Evolutionary conservation across 2,797 vertebrate species (phyloP), one percentile per base, ranked within the genome.

Genomic region (Pempheris klunzingeri): DNA sequence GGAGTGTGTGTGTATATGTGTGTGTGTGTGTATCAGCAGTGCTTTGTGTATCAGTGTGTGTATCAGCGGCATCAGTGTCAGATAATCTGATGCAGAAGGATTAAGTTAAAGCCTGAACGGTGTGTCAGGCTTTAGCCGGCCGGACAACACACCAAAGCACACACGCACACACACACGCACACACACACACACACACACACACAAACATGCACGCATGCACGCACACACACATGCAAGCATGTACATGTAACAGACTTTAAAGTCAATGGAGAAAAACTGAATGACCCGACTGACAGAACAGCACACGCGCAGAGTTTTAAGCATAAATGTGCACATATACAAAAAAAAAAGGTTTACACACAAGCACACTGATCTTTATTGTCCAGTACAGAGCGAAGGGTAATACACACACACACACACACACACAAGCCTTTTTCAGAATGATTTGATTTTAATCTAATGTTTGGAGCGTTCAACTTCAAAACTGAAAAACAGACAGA

Each of bases 71-170:
- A 90, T 93, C 89, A 76, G 74, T 90, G 75, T 88, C 91, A 92
- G 64, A 91, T 92, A 90, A 92, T 92, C 91, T 89, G 84, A 90
- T 85, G 84, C 77, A 62, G 75, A 38, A 77, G 88, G 92, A 92
- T 91, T 92, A 91, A 77, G 66, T 88, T 71, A 71, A 90, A 91
- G 61, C 77, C 78, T 73, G 77, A 84, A 54, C 20, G 34, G 74
- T 81, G 84, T 82, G 78, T 77, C 14, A 30, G 67, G 85, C 66
- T 88, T 80, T 78, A 71, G 86, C 59, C 50, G 41, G 28, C 60
- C 24, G 34, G 68, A 77, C 54, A 54, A 44, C 57, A 46, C 49
- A 70, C n/a, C n/a, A n/a, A n/a, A n/a, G 71, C 57, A 57, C 58
- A 66, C 58, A 60, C 66, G n/a, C 43, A 50, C 49, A 57, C 47